Conservation (phyloP, 2,797 vertebrate species). For the Limnodromus scolopaceus region DNA sequence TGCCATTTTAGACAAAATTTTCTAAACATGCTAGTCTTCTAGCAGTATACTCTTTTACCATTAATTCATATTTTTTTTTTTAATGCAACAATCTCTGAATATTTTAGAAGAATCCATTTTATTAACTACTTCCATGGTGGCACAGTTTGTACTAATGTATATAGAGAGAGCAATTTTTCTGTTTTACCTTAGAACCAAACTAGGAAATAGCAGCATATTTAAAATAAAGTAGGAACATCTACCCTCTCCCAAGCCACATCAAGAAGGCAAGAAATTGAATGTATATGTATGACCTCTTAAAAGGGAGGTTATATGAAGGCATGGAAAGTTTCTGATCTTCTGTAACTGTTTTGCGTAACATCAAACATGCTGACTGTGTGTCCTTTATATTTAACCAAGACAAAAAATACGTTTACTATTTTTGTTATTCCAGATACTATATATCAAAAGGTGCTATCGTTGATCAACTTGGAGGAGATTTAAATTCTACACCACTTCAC, state of each 20-base stretch:
- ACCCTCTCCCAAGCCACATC: background rate
- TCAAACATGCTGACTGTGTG: background rate
- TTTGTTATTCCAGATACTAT: conserved; percentile 87
- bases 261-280: background rate
- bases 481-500: conserved; percentile 98
- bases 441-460: conserved; percentile 98
- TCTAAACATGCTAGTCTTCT: background rate
- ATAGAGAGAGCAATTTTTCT: background rate
- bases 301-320: background rate
- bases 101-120: background rate
- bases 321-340: background rate
- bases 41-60: background rate
- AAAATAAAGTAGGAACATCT: background rate
- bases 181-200: background rate
- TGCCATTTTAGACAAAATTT: background rate
- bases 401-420: background rate
- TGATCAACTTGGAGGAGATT: conserved; percentile 97
- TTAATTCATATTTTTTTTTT: background rate
- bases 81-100: background rate
- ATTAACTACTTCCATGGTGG: background rate
- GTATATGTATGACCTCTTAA: background rate
- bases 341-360: background rate
- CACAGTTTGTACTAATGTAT: background rate
- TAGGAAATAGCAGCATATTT: background rate
- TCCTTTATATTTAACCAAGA: background rate